phyloP scores from a whole-genome alignment of 2,113 vertebrate species.

The Fukomys damarensis region DNA sequence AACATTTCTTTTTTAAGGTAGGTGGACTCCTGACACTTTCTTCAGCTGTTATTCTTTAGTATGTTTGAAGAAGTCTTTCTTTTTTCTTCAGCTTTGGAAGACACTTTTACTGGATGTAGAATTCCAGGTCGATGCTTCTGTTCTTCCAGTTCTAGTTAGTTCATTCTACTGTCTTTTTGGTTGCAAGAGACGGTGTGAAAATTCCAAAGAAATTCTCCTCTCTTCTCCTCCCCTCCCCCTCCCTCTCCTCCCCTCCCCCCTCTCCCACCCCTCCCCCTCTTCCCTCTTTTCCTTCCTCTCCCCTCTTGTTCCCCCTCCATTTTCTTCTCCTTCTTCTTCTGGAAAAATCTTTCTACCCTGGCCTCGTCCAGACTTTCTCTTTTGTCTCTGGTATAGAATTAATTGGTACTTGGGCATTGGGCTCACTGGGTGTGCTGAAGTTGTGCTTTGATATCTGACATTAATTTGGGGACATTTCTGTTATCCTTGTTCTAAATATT shows the following conservation, averaged over 20 bases:
- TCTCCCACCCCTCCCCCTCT: no score
- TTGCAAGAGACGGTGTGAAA: neutral
- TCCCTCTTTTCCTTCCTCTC: neutral
- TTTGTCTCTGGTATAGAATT: neutral
- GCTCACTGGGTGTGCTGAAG: neutral
- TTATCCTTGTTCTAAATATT: neutral
- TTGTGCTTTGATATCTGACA: neutral
- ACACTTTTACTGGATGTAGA: neutral
- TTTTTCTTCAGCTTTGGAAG: neutral
- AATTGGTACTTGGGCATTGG: no score
- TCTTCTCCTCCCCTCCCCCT: no score
- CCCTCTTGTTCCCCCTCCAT: no score
- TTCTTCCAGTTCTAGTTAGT: neutral
- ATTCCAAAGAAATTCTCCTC: neutral
- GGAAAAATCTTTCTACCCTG: neutral
- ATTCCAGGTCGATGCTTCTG: neutral
- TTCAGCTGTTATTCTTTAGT: neutral
- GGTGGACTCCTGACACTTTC: neutral
- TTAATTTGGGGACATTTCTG: no score
- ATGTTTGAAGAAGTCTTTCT: neutral
- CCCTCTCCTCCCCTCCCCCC: no score
- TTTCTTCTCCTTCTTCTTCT: neutral
- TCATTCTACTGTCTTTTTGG: neutral
- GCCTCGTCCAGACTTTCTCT: neutral
- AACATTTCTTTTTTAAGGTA: neutral